Evolutionary conservation across 2,888 invertebrate species (phyloP), one percentile per base, ranked within the genome.

Genomic region (Amitus sp.): DNA sequence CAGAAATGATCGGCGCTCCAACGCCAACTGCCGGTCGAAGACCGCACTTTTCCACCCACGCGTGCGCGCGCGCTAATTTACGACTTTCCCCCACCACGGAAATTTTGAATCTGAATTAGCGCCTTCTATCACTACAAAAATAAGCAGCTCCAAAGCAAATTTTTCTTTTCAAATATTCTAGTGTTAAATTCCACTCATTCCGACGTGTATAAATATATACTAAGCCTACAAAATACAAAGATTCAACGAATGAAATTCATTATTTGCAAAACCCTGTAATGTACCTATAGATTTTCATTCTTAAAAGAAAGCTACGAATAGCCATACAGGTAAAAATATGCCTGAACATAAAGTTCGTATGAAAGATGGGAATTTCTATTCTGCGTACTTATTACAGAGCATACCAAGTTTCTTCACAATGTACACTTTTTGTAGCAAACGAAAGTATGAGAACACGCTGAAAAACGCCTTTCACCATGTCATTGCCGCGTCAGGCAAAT

Each of bases 401-500:
- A 28, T 33, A 17, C n/a, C n/a, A n/a, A n/a, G 19, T 27, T 45
- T 53, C 48, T 34, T 42, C 34, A 45, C 46, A 65, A 68, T 54
- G 56, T 45, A 47, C 40, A 56, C 50, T 67, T 69, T 69, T 69
- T 64, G 61, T 48, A 34, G 45, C 46, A 51, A 68, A 75, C 66
- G 76, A 76, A 76, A 76, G 76, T 76, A 73, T 76, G 76, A 69
- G 75, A 76, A 74, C 66, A 67, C 67, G 62, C 66, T 62, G 65
- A 67, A 71, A 49, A 46, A 52, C 15, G 53, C 69, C 69, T 73
- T 72, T 73, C 73, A 71, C 72, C 59, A 55, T 45, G 34, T 54
- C 65, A 67, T 66, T 65, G 61, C 42, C 34, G 43, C 54, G 51
- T 56, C 51, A 55, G 52, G 52, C 45, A 47, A 59, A 56, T 63